Conservation (phyloP, 2,797 vertebrate species). For the Novumbra hubbsi region DNA sequence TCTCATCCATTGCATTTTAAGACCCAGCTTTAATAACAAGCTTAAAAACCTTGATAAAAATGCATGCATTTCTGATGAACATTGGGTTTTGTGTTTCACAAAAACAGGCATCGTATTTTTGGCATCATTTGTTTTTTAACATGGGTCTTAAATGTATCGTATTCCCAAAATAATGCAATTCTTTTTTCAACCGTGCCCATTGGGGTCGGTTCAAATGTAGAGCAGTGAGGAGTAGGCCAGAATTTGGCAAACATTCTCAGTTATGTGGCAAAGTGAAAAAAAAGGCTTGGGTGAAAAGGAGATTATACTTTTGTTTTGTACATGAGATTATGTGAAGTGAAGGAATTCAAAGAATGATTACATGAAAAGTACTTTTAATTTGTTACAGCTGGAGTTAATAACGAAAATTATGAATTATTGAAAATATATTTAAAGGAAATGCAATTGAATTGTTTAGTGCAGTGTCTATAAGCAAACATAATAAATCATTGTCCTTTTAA, state of each 20-base stretch:
- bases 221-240: not conserved
- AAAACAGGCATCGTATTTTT: not conserved
- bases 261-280: constrained; percentile 27
- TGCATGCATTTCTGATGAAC: constrained; percentile 80
- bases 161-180: not conserved
- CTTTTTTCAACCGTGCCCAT: not conserved
- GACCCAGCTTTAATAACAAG: constrained; percentile 8
- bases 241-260: not conserved
- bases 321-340: constrained; percentile 50
- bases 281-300: constrained; percentile 2
- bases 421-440: constrained; percentile 50
- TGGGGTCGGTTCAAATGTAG: not conserved
- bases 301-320: constrained; percentile 40
- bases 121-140: not conserved
- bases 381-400: constrained; percentile 65
- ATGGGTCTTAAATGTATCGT: not conserved
- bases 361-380: constrained; percentile 47
- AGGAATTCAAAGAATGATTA: constrained; percentile 37
- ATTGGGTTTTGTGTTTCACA: constrained; percentile 59
- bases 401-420: constrained; percentile 54
- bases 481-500: constrained; percentile 66
- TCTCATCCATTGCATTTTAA: constrained; percentile 75
- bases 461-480: constrained; percentile 65
- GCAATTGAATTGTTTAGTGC: constrained; percentile 60
- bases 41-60: constrained; percentile 71